phyloP scores from a whole-genome alignment of 2,113 vertebrate species.

The Octodon degus region DNA sequence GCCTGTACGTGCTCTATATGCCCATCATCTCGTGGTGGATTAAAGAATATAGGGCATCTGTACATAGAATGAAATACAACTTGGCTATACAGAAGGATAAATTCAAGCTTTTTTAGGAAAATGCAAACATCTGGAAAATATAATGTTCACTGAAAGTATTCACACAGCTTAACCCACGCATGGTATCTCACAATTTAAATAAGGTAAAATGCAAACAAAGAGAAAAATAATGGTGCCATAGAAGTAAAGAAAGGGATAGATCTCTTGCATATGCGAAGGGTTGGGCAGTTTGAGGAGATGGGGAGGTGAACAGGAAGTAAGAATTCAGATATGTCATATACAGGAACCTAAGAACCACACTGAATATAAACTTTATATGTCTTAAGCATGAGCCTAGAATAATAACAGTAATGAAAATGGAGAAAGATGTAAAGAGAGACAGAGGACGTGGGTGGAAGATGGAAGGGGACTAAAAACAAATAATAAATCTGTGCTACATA shows the following conservation, averaged over 20 bases:
- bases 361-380: not conserved
- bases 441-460: not conserved
- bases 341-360: not conserved
- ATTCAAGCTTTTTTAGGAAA: not conserved
- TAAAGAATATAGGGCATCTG: not conserved
- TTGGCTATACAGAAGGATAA: not conserved
- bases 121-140: not conserved
- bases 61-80: not conserved
- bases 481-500: not conserved
- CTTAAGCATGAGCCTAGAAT: not conserved
- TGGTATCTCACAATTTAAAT: not conserved
- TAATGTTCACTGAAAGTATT: not conserved
- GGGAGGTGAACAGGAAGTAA: not conserved
- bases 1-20: not conserved
- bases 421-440: not conserved
- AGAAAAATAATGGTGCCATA: not conserved
- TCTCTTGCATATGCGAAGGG: not conserved
- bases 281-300: not conserved
- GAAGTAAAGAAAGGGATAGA: not conserved
- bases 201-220: not conserved
- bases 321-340: not conserved
- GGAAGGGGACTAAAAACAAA: not conserved
- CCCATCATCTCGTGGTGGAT: not conserved
- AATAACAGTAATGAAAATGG: not conserved
- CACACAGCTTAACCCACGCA: not conserved